Evolutionary conservation across 2,797 vertebrate genomes (phyloP).

Genomic region (Phrynocephalus forsythii): DNA sequence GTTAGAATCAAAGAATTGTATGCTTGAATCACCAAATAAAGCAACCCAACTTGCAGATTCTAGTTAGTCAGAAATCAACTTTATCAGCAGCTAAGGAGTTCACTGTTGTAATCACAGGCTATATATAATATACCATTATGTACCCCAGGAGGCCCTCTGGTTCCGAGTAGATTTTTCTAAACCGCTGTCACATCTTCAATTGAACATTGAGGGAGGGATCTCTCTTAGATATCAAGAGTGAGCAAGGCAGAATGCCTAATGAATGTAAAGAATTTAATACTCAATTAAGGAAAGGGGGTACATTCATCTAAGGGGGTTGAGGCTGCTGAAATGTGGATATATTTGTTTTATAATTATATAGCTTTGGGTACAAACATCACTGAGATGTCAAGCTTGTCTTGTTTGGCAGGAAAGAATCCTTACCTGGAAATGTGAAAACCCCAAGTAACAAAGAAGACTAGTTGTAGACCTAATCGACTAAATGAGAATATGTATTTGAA

Average conservation of each 20-base stretch:
- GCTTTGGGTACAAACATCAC: neutral
- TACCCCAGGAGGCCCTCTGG: neutral
- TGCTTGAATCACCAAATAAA: too few species aligned
- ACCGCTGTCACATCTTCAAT: neutral
- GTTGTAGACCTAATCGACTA: neutral
- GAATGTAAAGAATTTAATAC: neutral
- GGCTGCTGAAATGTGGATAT: neutral
- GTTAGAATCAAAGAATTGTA: too few species aligned
- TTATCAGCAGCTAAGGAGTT: too few species aligned
- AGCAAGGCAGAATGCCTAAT: neutral
- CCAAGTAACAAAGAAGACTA: neutral
- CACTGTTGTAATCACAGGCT: too few species aligned
- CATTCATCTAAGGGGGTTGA: constrained; percentile 1
- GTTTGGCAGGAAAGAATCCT: neutral
- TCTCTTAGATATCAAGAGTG: neutral
- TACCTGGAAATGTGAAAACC: neutral
- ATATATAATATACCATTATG: too few species aligned
- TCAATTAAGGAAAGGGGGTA: neutral
- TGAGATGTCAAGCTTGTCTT: neutral
- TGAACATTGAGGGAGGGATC: neutral
- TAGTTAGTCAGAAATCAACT: too few species aligned
- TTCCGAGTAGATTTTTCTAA: neutral
- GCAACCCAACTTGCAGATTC: too few species aligned
- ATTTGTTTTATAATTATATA: neutral
- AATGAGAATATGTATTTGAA: neutral